Base-by-base conservation (phyloP, 2,113 vertebrate species). In the Uria lomvia region DNA sequence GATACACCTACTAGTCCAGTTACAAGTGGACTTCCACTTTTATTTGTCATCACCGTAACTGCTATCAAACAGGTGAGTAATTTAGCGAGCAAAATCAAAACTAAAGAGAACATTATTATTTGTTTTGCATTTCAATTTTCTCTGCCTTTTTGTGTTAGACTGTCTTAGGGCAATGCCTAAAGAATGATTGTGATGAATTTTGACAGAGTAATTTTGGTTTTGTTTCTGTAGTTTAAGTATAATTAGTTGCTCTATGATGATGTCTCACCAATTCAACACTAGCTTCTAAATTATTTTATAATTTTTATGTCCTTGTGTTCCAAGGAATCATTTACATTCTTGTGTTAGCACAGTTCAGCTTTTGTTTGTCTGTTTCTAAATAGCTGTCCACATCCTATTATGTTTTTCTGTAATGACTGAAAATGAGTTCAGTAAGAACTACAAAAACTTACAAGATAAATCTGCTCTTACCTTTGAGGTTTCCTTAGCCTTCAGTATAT, bases 1-100 rank as follows among this genome's bases (percentile, higher is more conserved):
- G 99, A 99, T 96, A 99, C 99, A 2, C 99, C 99, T 91, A 99
- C 99, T 52, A 99, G 99, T 92, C 99, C 99, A 2, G 97, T 99
- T 97, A 99, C 99, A 23, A 99, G 99, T 21, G 99, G 99, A 29
- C 98, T 99, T 78, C 99, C 99, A 1, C 98, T 99, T 27, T 99
- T 99, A 96, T 99, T 99, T 91, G 99, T 99, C 97, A 99, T 99
- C 97, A 99, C 98, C 0, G 99, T 99, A 96, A 99, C 99, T 3
- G 99, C 99, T 95, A 99, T 99, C 80, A 99, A 99, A 96, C 99
- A 99, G 99, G 99, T 99, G 91, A 97, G 96, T 53, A 62, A 27
- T 36, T 63, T 5, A 42, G 11, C 30, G 4, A 60, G 3, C 4
- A 7, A 47, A 68, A 76, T 7, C 52, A 42, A 53, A 81, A 55